Base-by-base conservation (phyloP, 1,140 invertebrate genomes). In the Uloborus diversus region DNA sequence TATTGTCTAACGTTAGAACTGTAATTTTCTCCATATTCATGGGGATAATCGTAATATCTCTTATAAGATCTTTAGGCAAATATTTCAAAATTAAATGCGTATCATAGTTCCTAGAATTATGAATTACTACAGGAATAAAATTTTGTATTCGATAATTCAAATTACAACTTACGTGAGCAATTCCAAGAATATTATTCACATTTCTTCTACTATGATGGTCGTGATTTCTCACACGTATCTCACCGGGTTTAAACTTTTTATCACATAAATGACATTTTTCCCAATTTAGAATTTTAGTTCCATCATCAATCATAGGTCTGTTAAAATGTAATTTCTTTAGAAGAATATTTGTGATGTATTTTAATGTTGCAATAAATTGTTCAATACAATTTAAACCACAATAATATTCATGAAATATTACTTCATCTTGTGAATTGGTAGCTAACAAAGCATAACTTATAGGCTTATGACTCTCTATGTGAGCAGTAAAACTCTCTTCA, bases 21-120 rank as follows among this genome's bases (percentile, higher is more conserved):
- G n/a, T n/a, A n/a, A n/a, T n/a, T n/a, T n/a, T n/a, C n/a, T n/a
- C n/a, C n/a, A n/a, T n/a, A n/a, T n/a, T n/a, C n/a, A 4, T 56
- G 47, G 20, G 33, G 20, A 28, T 35, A 27, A 70, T 32, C 35
- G 30, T 57, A 35, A 28, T 70, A 3, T 53, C 25, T 49, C 27
- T 57, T 35, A 32, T 23, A 9, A 56, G 4, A 17, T 70, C 51
- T 27, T 35, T 37, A 0, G 68, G 68, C 9, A 70, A 33, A 28
- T 70, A 14, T 70, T 70, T 57, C 27, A 70, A 37, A 28, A n/a
- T 4, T 7, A 33, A 59, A 28, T 35, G 7, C 3, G 33, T 33
- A 27, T 70, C 68, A 20, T 70, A 70, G 5, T 70, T 23, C 30
- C 59, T 70, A 33, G 14, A 9, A 53, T 57, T 57, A 56, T 70